phyloP scores from a whole-genome alignment of 2,113 vertebrate genomes.

The Scopus umbretta region DNA sequence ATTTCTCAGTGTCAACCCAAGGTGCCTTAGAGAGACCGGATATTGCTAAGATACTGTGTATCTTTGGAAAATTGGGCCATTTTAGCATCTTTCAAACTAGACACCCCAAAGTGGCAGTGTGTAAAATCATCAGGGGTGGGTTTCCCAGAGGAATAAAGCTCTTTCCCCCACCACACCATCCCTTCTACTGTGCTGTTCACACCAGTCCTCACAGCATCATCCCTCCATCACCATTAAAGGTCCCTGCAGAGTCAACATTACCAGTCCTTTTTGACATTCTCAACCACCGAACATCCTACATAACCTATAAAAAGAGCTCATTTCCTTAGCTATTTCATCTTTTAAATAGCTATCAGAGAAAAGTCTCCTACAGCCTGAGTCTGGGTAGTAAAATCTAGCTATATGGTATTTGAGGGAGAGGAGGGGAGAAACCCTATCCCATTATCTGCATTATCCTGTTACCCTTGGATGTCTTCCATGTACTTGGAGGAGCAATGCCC shows the following conservation, averaged over 20 bases:
- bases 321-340: conserved; percentile 18
- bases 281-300: not conserved
- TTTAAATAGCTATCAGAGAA: not conserved
- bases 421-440: conserved; percentile 55
- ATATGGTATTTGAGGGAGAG: conserved; percentile 34
- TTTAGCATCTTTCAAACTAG: not conserved
- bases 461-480: conserved; percentile 62
- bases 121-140: not conserved
- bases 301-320: conserved; percentile 23
- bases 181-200: not conserved
- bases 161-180: not conserved
- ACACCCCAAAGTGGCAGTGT: not conserved
- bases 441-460: conserved; percentile 54
- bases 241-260: not conserved
- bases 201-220: accelerated
- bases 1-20: not conserved
- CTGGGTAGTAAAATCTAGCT: not conserved
- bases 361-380: not conserved
- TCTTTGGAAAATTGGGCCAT: not conserved
- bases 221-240: not conserved
- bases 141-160: not conserved
- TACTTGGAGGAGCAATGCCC: conserved; percentile 55
- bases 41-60: not conserved
- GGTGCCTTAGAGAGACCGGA: not conserved
- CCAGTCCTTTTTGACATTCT: conserved; percentile 5